Base-by-base conservation (phyloP, 1,140 invertebrate species). In the Drosophila carrolli region DNA sequence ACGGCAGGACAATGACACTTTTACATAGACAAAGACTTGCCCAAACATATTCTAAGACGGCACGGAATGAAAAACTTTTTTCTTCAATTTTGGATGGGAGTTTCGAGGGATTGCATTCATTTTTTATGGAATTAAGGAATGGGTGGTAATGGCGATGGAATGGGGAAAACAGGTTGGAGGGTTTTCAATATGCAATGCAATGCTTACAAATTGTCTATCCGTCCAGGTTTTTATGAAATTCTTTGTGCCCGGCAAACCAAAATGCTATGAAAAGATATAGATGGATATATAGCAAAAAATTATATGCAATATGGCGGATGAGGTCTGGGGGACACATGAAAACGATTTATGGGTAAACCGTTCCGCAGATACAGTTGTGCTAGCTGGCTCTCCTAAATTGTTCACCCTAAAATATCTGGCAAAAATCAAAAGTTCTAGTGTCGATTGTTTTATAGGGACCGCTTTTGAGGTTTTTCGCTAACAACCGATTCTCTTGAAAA, bases 151-250 rank as follows among this genome's bases (percentile, higher is more conserved):
- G 72, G 19, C 43, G 40, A 19, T 65, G 61, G 56, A 29, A 37
- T 19, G 57, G 50, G n/a, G 35, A 48, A 16, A 60, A 75, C 58
- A 58, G 54, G 50, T 63, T 75, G 58, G 66, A 47, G 56, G 73
- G 35, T 66, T 54, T 66, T 81, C 68, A 78, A 78, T 51, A 78
- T 72, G 83, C 85, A 88, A 85, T 88, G 62, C 59, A 90, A 90
- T 90, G 86, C 86, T 90, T 90, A 90, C 86, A 86, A 90, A 90
- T 88, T 90, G 71, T 88, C 78, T 86, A 82, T 86, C 86, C 81
- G 89, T 86, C 86, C 86, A 86, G 81, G 85, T 90, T 90, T 90
- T 90, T 78, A 86, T 90, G 81, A 90, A 90, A 82, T 86, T 86
- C 82, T 86, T 91, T 73, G 85, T 89, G 78, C 86, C 86, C 86